Conservation (phyloP, 2,888 invertebrate genomes). For the Noctua fimbriata region DNA sequence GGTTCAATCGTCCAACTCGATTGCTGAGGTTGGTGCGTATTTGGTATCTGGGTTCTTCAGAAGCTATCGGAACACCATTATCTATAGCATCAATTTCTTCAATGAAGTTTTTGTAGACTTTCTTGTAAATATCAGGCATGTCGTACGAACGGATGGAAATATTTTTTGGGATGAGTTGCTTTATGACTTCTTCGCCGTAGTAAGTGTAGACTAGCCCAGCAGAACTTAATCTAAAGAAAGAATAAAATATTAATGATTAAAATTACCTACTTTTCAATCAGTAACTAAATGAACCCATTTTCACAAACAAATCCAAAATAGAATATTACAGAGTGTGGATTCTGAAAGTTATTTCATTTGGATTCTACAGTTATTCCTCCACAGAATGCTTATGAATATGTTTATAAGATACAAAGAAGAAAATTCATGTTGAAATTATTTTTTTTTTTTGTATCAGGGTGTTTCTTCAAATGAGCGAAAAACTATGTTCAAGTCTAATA, state of each 20-base stretch:
- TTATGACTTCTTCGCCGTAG: conserved; percentile 95
- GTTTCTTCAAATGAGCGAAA: too few species aligned
- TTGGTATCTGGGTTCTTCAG: conserved; percentile 93
- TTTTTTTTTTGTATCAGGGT: too few species aligned
- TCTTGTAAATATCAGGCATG: conserved; percentile 90
- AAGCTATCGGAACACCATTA: conserved; percentile 97
- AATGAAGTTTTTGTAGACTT: conserved; percentile 96
- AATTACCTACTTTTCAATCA: not conserved
- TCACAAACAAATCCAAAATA: not conserved
- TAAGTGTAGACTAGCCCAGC: conserved; percentile 98
- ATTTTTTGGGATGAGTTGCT: conserved; percentile 87
- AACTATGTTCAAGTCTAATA: too few species aligned
- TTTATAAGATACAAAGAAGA: not conserved
- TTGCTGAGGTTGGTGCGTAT: conserved; percentile 95
- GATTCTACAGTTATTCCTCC: too few species aligned
- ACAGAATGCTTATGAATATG: not conserved
- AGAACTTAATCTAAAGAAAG: conserved; percentile 94
- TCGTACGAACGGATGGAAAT: conserved; percentile 85
- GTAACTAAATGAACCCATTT: not conserved
- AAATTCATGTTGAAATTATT: not conserved
- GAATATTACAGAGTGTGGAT: not conserved
- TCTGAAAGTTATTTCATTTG: not conserved
- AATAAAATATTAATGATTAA: not conserved
- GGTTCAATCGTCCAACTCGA: conserved; percentile 95
- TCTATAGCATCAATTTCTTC: conserved; percentile 99